Conservation (phyloP, 1,140 invertebrate species). For the Drosophila repletoides region DNA sequence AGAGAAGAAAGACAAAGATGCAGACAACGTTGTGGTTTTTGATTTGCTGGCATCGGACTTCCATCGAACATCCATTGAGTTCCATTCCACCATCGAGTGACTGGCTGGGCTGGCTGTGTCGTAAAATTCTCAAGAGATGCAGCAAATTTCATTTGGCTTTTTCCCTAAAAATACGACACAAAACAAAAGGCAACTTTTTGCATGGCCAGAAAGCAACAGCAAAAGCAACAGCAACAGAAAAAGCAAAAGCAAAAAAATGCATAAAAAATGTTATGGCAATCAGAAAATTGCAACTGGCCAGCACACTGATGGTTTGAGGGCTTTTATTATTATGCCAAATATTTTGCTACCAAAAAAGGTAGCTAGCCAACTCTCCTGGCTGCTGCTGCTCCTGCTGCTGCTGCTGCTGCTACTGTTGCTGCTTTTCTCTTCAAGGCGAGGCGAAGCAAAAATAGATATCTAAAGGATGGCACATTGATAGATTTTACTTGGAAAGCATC, state of each 20-base stretch:
- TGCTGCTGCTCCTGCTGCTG: too few species aligned
- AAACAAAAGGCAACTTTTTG: constrained; percentile 66
- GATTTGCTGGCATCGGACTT: constrained; percentile 49
- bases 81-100: too few species aligned
- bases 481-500: constrained; percentile 39
- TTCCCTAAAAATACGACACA: constrained; percentile 35
- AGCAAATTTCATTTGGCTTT: constrained; percentile 67
- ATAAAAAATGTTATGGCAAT: constrained; percentile 61
- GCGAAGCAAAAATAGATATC: too few species aligned
- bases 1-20: background rate
- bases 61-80: background rate
- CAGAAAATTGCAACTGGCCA: constrained; percentile 64
- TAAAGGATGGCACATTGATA: constrained; percentile 48
- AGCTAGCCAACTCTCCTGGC: background rate
- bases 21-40: constrained; percentile 49
- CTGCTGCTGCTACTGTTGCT: too few species aligned
- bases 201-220: constrained; percentile 4
- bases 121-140: constrained; percentile 67
- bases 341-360: constrained; percentile 42
- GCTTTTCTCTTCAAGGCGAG: too few species aligned
- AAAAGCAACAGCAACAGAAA: constrained; percentile 17
- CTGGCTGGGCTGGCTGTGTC: constrained; percentile 26
- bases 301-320: background rate
- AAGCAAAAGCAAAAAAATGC: constrained; percentile 20
- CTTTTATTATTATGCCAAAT: constrained; percentile 76